Evolutionary conservation across 2,113 vertebrate species (phyloP).

Genomic region (Pelvicachromis taeniatus): DNA sequence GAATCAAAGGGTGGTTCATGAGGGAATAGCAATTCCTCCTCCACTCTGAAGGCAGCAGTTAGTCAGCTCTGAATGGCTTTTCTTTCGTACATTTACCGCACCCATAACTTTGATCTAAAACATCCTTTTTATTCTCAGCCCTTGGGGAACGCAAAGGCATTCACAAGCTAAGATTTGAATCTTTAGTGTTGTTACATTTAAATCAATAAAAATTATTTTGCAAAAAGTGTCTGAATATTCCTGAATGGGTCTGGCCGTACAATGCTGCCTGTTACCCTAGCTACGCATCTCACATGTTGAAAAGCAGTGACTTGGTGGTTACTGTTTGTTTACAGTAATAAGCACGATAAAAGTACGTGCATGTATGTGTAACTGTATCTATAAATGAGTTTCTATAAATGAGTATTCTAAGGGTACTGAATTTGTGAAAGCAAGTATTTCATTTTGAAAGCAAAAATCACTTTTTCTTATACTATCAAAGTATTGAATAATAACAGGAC

Average conservation of each 20-base stretch:
- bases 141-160: background rate
- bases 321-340: background rate
- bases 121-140: background rate
- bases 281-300: background rate
- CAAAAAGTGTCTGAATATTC: background rate
- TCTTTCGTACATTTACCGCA: background rate
- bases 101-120: background rate
- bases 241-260: background rate
- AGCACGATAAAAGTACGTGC: background rate
- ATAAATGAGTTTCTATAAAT: background rate
- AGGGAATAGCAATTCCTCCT: conserved; percentile 17
- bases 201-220: background rate
- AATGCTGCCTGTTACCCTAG: background rate
- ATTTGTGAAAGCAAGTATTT: background rate
- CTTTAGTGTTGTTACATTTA: background rate
- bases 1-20: conserved; percentile 37
- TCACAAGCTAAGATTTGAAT: background rate
- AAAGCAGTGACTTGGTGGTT: background rate
- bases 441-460: background rate
- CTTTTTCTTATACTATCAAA: background rate
- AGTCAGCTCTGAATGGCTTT: conserved; percentile 6
- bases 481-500: background rate
- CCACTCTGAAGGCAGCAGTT: conserved; percentile 10
- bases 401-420: background rate
- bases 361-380: background rate